A percentile compares a stretch with the other conserved stretches of the same genome.
These are phyloP conservation scores for Xestia c-nigrum DNA, from an alignment of 2,888 invertebrate genomes.

Conservation along the genomic window DNA sequence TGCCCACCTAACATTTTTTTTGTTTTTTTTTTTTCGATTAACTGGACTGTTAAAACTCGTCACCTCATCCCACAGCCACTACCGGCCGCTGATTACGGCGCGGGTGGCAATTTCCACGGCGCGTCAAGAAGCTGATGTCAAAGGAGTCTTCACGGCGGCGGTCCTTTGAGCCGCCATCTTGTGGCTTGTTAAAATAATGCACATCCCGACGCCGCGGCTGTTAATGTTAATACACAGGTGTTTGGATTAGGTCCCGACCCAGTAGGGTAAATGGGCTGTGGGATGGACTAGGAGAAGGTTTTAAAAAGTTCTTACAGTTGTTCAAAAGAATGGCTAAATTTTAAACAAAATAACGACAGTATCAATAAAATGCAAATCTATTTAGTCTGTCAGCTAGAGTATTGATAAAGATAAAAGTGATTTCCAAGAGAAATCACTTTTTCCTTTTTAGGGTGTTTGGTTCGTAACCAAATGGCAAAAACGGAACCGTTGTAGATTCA, in stretches of 20 bases:
- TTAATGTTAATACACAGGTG: slow-evolving; percentile 39
- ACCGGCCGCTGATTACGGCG: slow-evolving; percentile 55
- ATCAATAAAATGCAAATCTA: no score
- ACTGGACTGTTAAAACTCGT: background rate
- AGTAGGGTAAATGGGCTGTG: slow-evolving; percentile 3
- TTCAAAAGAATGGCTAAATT: background rate
- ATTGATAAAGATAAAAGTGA: no score
- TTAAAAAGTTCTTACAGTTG: background rate
- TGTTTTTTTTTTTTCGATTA: background rate
- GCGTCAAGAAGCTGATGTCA: slow-evolving; percentile 59
- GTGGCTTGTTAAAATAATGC: slow-evolving; percentile 60
- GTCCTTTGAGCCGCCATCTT: slow-evolving; percentile 60
- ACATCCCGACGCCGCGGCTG: slow-evolving; percentile 28
- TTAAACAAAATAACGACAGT: background rate
- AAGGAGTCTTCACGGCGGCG: slow-evolving; percentile 53
- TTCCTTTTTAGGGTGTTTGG: no score
- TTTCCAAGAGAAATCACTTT: no score
- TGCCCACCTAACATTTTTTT: background rate
- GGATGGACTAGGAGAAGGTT: background rate
- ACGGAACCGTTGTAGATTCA: no score
- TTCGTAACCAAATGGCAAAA: no score
- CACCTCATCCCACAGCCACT: slow-evolving; percentile 2
- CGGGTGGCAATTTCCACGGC: slow-evolving; percentile 57
- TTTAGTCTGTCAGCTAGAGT: no score
- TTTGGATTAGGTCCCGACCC: slow-evolving; percentile 2